phyloP scores from a whole-genome alignment of 2,113 vertebrate species.

The Brachirus orientalis region DNA sequence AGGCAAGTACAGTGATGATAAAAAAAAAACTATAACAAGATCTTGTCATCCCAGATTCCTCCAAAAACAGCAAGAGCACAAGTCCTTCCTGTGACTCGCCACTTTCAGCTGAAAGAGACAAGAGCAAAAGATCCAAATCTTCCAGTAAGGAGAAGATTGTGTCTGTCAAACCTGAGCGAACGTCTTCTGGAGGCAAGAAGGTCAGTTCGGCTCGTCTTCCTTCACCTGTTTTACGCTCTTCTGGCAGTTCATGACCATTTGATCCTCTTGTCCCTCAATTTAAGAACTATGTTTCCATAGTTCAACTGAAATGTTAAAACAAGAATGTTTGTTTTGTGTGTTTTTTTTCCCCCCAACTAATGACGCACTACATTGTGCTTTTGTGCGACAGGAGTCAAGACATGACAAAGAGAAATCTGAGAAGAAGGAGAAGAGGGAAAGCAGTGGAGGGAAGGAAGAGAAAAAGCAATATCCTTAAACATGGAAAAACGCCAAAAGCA shows the following conservation, averaged over 20 bases:
- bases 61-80: constrained; percentile 93
- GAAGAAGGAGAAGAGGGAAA: constrained; percentile 94
- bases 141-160: constrained; percentile 97
- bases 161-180: constrained; percentile 92
- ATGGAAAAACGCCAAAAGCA: neutral
- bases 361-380: constrained; percentile 1
- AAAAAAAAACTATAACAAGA: neutral
- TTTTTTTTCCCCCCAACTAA: too few species aligned
- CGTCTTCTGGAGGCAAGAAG: constrained; percentile 96
- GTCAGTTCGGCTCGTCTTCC: constrained; percentile 39
- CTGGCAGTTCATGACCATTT: neutral
- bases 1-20: too few species aligned
- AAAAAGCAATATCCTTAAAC: constrained; percentile 99
- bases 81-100: constrained; percentile 95
- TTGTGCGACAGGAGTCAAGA: constrained; percentile 89
- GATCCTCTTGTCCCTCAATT: neutral
- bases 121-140: constrained; percentile 93
- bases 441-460: constrained; percentile 94
- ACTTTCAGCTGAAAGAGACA: constrained; percentile 91
- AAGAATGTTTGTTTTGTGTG: too few species aligned
- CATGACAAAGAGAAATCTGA: constrained; percentile 98
- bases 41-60: constrained; percentile 81
- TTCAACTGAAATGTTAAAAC: too few species aligned
- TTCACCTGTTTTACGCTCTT: neutral
- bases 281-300: neutral